These are phyloP conservation scores for Eupeodes corollae DNA, from an alignment of 1,140 invertebrate genomes.

Conservation along the genomic window DNA sequence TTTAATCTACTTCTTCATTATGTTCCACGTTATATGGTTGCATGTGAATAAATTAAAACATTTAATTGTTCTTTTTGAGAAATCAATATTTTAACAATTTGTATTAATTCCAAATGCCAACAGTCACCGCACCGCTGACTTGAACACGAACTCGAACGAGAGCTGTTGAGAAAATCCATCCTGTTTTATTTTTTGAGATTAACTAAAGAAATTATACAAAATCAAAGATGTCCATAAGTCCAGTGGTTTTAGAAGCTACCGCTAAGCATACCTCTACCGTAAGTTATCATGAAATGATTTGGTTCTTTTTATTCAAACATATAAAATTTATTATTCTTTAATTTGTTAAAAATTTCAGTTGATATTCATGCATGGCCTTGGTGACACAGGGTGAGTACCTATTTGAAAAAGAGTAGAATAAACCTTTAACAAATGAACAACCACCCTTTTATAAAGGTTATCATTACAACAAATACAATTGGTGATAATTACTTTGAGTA, in stretches of 20 bases:
- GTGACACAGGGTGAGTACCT: slow-evolving; percentile 56
- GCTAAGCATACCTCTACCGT: slow-evolving; percentile 70
- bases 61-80: too few species aligned
- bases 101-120: too few species aligned
- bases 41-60: too few species aligned
- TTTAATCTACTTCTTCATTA: too few species aligned
- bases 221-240: slow-evolving; percentile 45
- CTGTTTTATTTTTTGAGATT: too few species aligned
- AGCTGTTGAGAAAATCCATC: too few species aligned
- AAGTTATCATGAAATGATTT: slow-evolving; percentile 26
- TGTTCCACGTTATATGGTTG: too few species aligned
- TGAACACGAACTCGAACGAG: too few species aligned
- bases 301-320: not conserved
- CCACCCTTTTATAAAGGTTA: not conserved
- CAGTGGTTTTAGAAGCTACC: slow-evolving; percentile 62
- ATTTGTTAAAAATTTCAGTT: slow-evolving; percentile 42
- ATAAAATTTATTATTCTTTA: not conserved
- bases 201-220: not conserved
- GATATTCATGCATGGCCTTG: slow-evolving; percentile 56
- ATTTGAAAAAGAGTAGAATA: not conserved
- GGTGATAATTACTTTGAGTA: too few species aligned
- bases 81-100: too few species aligned
- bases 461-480: not conserved
- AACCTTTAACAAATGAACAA: not conserved
- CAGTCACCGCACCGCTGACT: too few species aligned